phyloP scores from a whole-genome alignment of 2,888 invertebrate species.

The Cinara cedri region DNA sequence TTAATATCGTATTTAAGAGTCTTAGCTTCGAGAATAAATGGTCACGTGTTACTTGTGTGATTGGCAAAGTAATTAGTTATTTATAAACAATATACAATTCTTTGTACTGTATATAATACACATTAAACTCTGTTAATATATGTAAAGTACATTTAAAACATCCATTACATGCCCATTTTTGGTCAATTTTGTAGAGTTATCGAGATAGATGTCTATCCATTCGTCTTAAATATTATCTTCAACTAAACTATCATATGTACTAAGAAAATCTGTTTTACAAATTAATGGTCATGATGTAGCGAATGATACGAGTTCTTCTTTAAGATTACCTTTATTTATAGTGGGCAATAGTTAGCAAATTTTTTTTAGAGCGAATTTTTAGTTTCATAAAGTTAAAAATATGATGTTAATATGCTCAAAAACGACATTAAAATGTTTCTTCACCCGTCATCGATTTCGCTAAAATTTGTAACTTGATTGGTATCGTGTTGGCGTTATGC shows the following conservation, averaged over 20 bases:
- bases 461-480: no score
- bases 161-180: not conserved
- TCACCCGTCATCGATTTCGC: no score
- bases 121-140: conserved; percentile 8
- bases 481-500: no score
- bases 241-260: not conserved
- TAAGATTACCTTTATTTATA: conserved; percentile 15
- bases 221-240: not conserved
- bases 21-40: not conserved
- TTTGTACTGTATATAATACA: conserved; percentile 4
- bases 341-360: conserved; percentile 23
- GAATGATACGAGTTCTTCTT: conserved; percentile 13
- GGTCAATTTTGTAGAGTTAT: not conserved
- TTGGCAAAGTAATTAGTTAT: not conserved
- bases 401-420: no score
- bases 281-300: conserved; percentile 12
- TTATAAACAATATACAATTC: not conserved
- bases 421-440: no score
- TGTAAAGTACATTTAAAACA: not conserved
- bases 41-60: conserved; percentile 4
- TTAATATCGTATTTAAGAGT: conserved; percentile 5
- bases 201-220: not conserved
- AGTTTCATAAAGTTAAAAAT: no score
- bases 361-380: no score
- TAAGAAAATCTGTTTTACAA: conserved; percentile 18